Conservation (phyloP, 1,140 invertebrate species). For the Drosophila mayri region DNA sequence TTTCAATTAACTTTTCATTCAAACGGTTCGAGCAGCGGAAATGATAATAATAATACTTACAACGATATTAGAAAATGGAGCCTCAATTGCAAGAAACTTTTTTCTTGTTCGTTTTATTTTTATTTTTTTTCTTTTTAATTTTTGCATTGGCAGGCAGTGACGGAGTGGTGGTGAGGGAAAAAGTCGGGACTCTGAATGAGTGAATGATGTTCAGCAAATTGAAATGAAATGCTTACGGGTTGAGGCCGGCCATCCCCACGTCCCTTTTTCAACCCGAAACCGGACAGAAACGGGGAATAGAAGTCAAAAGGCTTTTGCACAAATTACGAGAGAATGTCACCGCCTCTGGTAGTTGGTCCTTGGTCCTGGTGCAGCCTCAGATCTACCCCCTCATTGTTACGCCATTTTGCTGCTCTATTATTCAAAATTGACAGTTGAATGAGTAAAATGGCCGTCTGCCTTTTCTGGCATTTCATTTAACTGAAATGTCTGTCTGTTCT, state of each 20-base stretch:
- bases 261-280: constrained; percentile 3
- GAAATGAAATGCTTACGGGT: constrained; percentile 70
- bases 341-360: constrained; percentile 26
- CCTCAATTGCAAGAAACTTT: constrained; percentile 50
- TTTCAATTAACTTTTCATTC: constrained; percentile 83
- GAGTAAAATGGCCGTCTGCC: constrained; percentile 68
- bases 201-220: constrained; percentile 65
- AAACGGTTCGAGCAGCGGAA: constrained; percentile 59
- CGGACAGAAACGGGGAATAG: neutral
- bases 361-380: constrained; percentile 11
- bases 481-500: constrained; percentile 37
- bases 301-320: constrained; percentile 70
- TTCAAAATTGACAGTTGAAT: constrained; percentile 83
- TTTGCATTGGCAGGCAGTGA: neutral
- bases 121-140: neutral
- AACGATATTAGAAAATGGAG: constrained; percentile 72
- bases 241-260: constrained; percentile 20
- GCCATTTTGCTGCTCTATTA: constrained; percentile 78
- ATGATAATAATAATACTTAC: constrained; percentile 80
- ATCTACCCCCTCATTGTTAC: constrained; percentile 59
- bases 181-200: constrained; percentile 40
- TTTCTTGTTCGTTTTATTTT: neutral
- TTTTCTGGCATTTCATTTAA: constrained; percentile 61
- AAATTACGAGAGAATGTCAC: constrained; percentile 80
- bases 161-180: neutral